phyloP scores from a whole-genome alignment of 1,140 invertebrate genomes.

The Homarus americanus region DNA sequence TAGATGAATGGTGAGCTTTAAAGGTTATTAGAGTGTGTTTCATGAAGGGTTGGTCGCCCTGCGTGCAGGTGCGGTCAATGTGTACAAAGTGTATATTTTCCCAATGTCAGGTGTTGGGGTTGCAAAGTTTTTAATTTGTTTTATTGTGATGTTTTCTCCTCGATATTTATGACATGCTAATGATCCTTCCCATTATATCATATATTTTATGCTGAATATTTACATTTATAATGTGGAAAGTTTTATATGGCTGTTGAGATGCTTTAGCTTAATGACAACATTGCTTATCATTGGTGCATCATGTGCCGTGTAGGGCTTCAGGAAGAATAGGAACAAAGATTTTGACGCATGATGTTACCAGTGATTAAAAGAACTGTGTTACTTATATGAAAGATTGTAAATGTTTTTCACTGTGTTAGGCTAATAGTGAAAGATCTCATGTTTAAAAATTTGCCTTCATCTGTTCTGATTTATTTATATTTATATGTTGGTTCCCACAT shows the following conservation, averaged over 20 bases:
- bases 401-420: neutral
- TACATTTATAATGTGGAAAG: slow-evolving; percentile 16
- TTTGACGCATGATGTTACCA: neutral
- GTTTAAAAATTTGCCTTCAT: neutral
- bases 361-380: neutral
- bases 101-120: neutral
- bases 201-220: slow-evolving; percentile 15
- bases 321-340: neutral
- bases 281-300: neutral
- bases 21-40: neutral
- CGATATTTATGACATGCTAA: neutral
- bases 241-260: neutral
- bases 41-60: neutral
- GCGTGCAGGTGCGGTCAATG: neutral
- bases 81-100: slow-evolving; percentile 19
- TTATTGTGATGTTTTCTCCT: neutral
- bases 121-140: neutral
- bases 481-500: neutral
- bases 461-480: neutral
- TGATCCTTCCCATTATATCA: neutral
- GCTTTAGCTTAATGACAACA: neutral
- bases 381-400: neutral
- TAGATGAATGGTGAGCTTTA: neutral
- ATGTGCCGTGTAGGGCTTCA: neutral
- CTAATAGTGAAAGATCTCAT: neutral